phyloP scores from a whole-genome alignment of 2,797 vertebrate genomes.

The Oreonectes daqikongensis region DNA sequence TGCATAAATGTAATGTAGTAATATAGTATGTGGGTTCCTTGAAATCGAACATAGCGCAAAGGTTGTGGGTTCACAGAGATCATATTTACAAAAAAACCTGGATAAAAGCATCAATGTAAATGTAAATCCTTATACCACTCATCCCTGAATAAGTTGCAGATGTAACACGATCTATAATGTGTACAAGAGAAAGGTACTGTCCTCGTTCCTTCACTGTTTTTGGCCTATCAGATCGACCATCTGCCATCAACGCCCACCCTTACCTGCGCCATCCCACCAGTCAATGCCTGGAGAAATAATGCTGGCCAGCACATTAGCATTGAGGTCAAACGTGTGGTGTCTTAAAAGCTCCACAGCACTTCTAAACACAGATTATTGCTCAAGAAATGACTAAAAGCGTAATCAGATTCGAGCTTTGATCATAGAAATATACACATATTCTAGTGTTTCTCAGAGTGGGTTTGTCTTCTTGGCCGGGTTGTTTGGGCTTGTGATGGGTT shows the following conservation, averaged over 20 bases:
- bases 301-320: slow-evolving; percentile 1
- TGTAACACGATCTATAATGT: neutral
- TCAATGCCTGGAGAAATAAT: slow-evolving; percentile 42
- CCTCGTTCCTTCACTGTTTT: slow-evolving; percentile 36
- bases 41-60: no score
- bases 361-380: slow-evolving; percentile 36
- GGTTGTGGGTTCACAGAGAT: no score
- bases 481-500: slow-evolving; percentile 30
- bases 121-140: neutral
- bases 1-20: no score
- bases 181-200: neutral
- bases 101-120: neutral
- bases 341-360: slow-evolving; percentile 6
- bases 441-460: neutral
- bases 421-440: slow-evolving; percentile 38
- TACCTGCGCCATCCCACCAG: slow-evolving; percentile 47
- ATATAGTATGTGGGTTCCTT: no score
- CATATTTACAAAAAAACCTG: no score
- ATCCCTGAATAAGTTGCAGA: neutral
- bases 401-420: slow-evolving; percentile 42
- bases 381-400: neutral
- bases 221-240: slow-evolving; percentile 49
- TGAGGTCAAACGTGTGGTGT: slow-evolving; percentile 32
- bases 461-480: neutral
- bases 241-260: slow-evolving; percentile 46